Base-by-base conservation (phyloP, 2,113 vertebrate species). In the Gulo gulo region DNA sequence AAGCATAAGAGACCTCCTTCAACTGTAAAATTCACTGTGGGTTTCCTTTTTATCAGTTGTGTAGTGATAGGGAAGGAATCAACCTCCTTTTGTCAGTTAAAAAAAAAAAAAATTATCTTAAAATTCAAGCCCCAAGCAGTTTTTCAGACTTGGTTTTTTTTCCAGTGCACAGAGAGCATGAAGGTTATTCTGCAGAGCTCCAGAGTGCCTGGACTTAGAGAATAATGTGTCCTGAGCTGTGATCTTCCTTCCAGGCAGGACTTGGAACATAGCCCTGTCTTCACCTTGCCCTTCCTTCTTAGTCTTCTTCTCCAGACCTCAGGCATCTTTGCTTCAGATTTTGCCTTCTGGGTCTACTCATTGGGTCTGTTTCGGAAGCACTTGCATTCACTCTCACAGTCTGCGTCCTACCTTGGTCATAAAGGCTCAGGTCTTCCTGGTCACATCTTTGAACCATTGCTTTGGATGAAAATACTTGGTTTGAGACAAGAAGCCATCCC, bases 51-150 rank as follows among this genome's bases (percentile, higher is more conserved):
- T 89, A 96, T 98, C 92, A 78, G 74, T 95, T 92, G 86, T 26
- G 61, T 95, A 83, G 42, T 0, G 23, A 97, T 84, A 90, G 92
- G 92, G 89, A 95, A 95, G 45, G 18, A 92, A 95, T 95, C 79
- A 90, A 90, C 94, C 89, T 94, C 95, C 71, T 97, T 97, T 97
- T 97, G 86, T 97, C 93, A 84, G 86, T 97, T 97, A 93, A 95
- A 92, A 93, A 94, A 92, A 39, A 92, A 80, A 74, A 97, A 91
- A 93, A 93, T 82, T 94, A 95, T 91, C 95, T 82, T 59, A 50
- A 95, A 82, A 74, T 91, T 57, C 87, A 95, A 92, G 34, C 93
- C 93, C 86, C 57, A 93, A 91, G 73, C 87, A 92, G 34, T 81
- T 94, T 91, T 94, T 95, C 50, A 89, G 36, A 83, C 20, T 34